Base-by-base conservation (phyloP, 2,888 invertebrate species). In the Caenorhabditis sp. region DNA sequence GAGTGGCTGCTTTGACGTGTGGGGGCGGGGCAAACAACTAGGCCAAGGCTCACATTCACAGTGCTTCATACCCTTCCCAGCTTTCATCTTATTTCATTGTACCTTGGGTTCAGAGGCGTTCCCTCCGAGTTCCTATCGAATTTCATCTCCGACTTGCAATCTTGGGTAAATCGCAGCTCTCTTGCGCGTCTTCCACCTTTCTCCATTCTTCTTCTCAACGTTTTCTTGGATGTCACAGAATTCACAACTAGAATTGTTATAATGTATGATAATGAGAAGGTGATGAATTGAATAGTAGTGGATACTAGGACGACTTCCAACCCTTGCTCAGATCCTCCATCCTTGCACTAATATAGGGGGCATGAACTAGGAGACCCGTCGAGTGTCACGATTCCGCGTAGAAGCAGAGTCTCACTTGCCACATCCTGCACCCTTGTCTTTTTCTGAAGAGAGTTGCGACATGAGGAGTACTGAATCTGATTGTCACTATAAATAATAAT, bases 201-300 rank as follows among this genome's bases (percentile, higher is more conserved):
- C 37, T 50, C 28, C 44, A 50, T 47, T 28, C 26, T 47, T 62
- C 35, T 13, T 13, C 13, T 40, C 40, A 40, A 40, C 55, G 35
- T 55, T 24, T 53, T 28, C 47, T 4, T 37, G 24, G 11, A 28
- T 50, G n/a, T 56, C 35, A n/a, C n/a, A 22, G 44, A 56, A 78
- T 65, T 70, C 53, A 78, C 69, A 70, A 70, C 70, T 70, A 70
- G 64, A 64, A 78, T 70, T 70, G 69, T 69, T 78, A 78, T 70
- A 80, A 80, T 80, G 71, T 80, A 80, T 80, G 80, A 68, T 80
- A 80, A 80, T 80, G 67, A 80, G 72, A 56, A 72, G 67, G 72
- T 68, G 72, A 68, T 80, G 80, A 80, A 79, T 79, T 71, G 68
- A 69, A 69, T 69, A 69, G 53, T 44, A 56, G 55, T 65, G 50